These are phyloP conservation scores for Hyperoplus lanceolatus DNA, from an alignment of 2,797 vertebrate genomes.

Conservation along the genomic window DNA sequence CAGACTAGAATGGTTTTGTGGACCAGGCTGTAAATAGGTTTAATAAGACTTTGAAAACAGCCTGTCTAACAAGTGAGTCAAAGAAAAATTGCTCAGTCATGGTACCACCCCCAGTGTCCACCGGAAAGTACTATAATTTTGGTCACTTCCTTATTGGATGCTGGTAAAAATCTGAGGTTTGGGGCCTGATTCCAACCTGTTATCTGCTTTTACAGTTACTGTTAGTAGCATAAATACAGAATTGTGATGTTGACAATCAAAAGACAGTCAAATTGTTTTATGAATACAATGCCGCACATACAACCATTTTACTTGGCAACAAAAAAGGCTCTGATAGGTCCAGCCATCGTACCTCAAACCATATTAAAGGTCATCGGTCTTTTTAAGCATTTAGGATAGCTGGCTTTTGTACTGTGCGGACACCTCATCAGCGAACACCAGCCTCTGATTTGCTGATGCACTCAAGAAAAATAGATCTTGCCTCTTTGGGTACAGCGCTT, in stretches of 20 bases:
- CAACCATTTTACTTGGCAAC: conserved; percentile 37
- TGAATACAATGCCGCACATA: neutral
- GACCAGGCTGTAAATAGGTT: too few species aligned
- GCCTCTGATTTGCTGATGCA: conserved; percentile 12
- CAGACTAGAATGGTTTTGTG: too few species aligned
- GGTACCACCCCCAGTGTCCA: too few species aligned
- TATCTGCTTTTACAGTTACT: conserved; percentile 1
- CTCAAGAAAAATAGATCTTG: conserved; percentile 5
- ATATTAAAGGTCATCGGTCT: conserved; percentile 19
- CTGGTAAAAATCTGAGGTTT: too few species aligned
- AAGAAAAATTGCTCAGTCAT: too few species aligned
- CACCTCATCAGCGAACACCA: conserved; percentile 9
- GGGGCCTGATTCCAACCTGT: neutral
- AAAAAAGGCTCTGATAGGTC: conserved; percentile 3
- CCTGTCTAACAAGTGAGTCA: too few species aligned
- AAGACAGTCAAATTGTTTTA: conserved; percentile 5
- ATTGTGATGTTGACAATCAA: conserved; percentile 7
- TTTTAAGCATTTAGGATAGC: neutral
- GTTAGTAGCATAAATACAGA: conserved; percentile 3
- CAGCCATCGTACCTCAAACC: conserved; percentile 20
- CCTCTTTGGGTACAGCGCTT: conserved; percentile 15
- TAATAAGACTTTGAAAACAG: too few species aligned
- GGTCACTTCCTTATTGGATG: too few species aligned
- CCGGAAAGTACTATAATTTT: too few species aligned
- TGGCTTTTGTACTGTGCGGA: neutral